Evolutionary conservation across 2,797 vertebrate genomes (phyloP).

Genomic region (Labeo calbasu): DNA sequence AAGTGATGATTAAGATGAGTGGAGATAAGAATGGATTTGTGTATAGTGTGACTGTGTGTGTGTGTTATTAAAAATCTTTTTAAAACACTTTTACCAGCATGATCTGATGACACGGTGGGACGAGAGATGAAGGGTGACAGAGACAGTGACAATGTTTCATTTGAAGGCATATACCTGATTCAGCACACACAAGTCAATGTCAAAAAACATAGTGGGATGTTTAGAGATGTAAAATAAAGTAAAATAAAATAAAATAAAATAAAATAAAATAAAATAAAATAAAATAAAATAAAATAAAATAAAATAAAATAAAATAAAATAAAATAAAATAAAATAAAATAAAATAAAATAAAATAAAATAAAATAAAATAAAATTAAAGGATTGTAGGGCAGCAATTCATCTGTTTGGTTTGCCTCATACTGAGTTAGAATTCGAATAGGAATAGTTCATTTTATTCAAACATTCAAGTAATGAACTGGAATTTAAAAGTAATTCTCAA

Average conservation of each 20-base stretch:
- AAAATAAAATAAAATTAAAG: neutral
- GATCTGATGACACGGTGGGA: neutral
- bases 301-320: neutral
- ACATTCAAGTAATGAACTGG: neutral
- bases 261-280: neutral
- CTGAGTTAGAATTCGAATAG: neutral
- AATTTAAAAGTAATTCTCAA: neutral
- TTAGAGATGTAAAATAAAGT: neutral
- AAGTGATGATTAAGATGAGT: conserved; percentile 66
- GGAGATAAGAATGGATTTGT: neutral
- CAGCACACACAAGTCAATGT: neutral
- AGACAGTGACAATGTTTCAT: neutral
- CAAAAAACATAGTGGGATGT: neutral
- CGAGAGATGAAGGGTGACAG: neutral
- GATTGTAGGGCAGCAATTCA: neutral
- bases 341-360: neutral
- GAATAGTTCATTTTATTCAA: neutral
- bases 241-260: neutral
- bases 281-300: too few relatives aligned
- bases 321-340: neutral
- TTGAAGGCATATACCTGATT: neutral
- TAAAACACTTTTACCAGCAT: neutral
- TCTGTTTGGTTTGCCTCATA: neutral
- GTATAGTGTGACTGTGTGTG: conserved; percentile 27
- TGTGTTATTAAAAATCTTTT: neutral